A percentile compares a stretch with the other conserved stretches of the same genome.
These are phyloP conservation scores for Cliona cf. orientalis DNA, from an alignment of 37 sponge, comb jelly and placozoan species.

Conservation along the genomic window DNA sequence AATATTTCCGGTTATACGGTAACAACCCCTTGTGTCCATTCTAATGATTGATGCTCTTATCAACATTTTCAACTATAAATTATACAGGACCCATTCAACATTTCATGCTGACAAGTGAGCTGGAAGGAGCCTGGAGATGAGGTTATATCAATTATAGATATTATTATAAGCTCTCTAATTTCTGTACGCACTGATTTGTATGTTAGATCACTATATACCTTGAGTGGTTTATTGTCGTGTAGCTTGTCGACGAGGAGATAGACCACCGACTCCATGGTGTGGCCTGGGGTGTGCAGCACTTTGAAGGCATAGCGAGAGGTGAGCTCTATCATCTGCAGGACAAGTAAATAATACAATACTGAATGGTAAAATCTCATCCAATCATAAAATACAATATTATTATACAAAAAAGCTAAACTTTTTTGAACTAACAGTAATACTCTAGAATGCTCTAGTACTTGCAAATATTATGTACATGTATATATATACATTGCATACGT, in stretches of 20 bases:
- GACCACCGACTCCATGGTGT: slow-evolving; percentile 88
- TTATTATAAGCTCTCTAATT: background rate
- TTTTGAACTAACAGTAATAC: no score
- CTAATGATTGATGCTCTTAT: no score
- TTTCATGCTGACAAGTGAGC: no score
- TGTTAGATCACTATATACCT: slow-evolving; percentile 19
- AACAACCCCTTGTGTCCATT: no score
- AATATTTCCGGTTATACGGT: no score
- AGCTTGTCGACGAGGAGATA: slow-evolving; percentile 69
- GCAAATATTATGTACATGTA: no score
- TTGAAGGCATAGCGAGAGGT: slow-evolving; percentile 58
- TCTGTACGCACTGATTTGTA: background rate
- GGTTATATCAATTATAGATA: background rate
- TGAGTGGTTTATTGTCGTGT: slow-evolving; percentile 49
- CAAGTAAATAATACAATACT: background rate
- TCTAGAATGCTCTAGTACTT: no score
- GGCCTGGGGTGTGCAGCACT: slow-evolving; percentile 86
- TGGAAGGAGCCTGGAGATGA: no score
- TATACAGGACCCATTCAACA: no score
- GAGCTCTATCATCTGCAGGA: slow-evolving; percentile 60
- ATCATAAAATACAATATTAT: slow-evolving; percentile 8
- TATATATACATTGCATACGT: no score
- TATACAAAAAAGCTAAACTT: background rate
- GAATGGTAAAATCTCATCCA: background rate
- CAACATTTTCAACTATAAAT: no score